phyloP scores from a whole-genome alignment of 2,888 invertebrate genomes.

The Apamea sordens region DNA sequence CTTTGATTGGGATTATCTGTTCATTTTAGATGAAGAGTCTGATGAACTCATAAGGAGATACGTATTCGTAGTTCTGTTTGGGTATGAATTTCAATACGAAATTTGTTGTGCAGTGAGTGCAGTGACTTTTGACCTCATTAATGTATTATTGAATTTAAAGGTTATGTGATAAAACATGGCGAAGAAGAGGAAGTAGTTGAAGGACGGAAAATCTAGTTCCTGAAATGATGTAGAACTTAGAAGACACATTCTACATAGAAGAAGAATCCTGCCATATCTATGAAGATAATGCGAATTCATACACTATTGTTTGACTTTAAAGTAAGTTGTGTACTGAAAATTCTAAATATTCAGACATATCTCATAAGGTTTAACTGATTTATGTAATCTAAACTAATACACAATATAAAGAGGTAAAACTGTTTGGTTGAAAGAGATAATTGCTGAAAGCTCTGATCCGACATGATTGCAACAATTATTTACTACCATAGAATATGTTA shows the following conservation, averaged over 20 bases:
- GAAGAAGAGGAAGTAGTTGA: not conserved
- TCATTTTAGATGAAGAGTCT: not conserved
- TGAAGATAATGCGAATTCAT: not conserved
- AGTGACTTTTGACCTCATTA: not conserved
- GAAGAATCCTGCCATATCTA: not conserved
- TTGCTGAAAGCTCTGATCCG: too few relatives aligned
- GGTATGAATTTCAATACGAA: not conserved
- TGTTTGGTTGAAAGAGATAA: not conserved
- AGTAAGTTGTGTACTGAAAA: not conserved
- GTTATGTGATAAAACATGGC: not conserved
- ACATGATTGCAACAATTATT: too few relatives aligned
- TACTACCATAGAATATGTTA: too few relatives aligned
- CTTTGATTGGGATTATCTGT: conserved; percentile 2
- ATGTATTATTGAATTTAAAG: not conserved
- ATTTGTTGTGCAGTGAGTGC: not conserved
- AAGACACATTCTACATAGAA: not conserved
- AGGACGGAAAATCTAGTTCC: not conserved
- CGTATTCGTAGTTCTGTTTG: not conserved
- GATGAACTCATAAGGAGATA: conserved; percentile 2
- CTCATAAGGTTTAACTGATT: not conserved
- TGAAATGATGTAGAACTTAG: not conserved
- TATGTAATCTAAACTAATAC: not conserved
- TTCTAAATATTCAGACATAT: not conserved
- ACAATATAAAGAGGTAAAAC: not conserved
- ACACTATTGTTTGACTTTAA: not conserved